Evolutionary conservation across 2,888 invertebrate genomes (phyloP).

Genomic region (Cheilosia grossa): DNA sequence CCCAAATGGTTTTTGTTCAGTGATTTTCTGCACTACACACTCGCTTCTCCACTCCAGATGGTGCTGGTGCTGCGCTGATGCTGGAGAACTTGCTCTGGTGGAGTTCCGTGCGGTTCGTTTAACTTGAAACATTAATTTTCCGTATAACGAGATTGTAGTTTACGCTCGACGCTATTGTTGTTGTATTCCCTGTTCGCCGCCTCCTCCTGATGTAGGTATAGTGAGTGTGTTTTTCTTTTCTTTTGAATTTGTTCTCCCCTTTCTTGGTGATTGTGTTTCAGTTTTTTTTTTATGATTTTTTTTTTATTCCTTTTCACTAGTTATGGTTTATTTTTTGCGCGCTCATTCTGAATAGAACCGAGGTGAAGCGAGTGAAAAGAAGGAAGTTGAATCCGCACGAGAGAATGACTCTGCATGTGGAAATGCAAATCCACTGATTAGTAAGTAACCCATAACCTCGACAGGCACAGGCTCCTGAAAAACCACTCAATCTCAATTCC

Average conservation of each 20-base stretch:
- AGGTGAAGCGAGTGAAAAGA: constrained; percentile 15
- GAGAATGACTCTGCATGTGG: constrained; percentile 50
- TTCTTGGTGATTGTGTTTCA: constrained; percentile 54
- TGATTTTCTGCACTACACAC: constrained; percentile 5
- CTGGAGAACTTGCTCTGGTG: constrained; percentile 27
- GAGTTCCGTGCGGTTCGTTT: constrained; percentile 70
- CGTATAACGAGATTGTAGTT: constrained; percentile 73
- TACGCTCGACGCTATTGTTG: constrained; percentile 66
- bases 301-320: background rate
- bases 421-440: constrained; percentile 70
- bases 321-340: constrained; percentile 14
- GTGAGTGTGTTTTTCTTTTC: constrained; percentile 44
- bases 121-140: constrained; percentile 74
- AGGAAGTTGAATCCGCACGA: constrained; percentile 39
- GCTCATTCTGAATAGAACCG: constrained; percentile 45
- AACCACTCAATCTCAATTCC: constrained; percentile 71
- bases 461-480: constrained; percentile 36
- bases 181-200: constrained; percentile 42
- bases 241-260: constrained; percentile 63
- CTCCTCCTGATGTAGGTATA: background rate
- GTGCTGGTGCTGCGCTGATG: constrained; percentile 8
- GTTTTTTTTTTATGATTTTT: constrained; percentile 5
- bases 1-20: constrained; percentile 46
- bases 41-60: constrained; percentile 13
- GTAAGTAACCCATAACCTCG: constrained; percentile 73